Percentiles rank a stretch among this genome's conserved stretches.
Evolutionary conservation across 2,113 vertebrate genomes (phyloP).

Genomic region (Naja naja): DNA sequence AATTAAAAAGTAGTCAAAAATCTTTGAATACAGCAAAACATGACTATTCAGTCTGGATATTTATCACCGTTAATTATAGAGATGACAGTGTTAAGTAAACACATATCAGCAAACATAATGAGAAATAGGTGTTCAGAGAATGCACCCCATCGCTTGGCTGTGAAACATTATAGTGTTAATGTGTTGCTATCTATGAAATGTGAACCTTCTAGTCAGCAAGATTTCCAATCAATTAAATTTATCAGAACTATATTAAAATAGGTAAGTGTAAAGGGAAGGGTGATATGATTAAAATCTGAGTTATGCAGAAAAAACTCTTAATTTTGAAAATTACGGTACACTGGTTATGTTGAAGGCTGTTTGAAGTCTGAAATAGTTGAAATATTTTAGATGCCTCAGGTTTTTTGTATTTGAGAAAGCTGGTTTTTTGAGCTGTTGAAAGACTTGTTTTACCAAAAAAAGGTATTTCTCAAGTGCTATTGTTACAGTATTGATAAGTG

Average conservation of each 20-base stretch:
- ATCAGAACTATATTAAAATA: background rate
- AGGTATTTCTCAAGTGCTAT: background rate
- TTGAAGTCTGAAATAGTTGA: background rate
- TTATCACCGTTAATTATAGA: conserved; percentile 26
- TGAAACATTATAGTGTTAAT: background rate
- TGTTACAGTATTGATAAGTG: background rate
- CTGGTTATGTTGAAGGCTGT: background rate
- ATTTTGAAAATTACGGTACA: background rate
- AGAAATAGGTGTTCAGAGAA: background rate
- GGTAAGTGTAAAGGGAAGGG: background rate
- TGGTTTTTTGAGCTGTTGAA: background rate
- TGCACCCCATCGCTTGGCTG: background rate
- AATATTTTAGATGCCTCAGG: background rate
- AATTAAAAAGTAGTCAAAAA: conserved; percentile 19
- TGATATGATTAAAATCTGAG: background rate
- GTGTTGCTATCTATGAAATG: background rate
- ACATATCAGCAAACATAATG: background rate
- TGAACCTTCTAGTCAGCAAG: background rate
- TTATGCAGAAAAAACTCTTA: background rate
- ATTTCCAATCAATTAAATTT: background rate
- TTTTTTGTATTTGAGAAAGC: background rate
- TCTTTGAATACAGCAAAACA: conserved; percentile 34
- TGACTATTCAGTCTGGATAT: conserved; percentile 46
- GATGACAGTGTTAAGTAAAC: background rate
- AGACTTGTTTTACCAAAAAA: background rate